phyloP scores from a whole-genome alignment of 2,797 vertebrate species.

The Gorsachius magnificus region DNA sequence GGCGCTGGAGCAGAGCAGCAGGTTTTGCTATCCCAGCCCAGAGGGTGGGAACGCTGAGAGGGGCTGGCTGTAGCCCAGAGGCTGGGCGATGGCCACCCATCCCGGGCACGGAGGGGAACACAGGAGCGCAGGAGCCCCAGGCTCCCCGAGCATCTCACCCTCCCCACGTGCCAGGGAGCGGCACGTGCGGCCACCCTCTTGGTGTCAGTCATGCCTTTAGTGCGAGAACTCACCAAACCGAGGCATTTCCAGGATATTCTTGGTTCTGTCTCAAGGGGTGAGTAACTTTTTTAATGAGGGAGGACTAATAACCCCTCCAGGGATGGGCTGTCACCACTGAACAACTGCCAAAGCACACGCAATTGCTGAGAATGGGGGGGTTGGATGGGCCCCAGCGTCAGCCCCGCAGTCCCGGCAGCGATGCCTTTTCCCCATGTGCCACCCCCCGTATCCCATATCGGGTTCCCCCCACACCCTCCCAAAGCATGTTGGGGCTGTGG shows the following conservation, averaged over 20 bases:
- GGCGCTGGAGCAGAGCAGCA: accelerated
- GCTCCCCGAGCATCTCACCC: not conserved
- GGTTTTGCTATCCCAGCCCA: not conserved
- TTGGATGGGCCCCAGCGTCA: accelerated
- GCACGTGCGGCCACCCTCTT: not conserved
- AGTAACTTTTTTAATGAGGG: constrained; percentile 45
- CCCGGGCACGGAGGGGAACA: accelerated
- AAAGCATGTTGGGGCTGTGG: accelerated
- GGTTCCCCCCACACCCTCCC: accelerated
- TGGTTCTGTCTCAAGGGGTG: constrained; percentile 11
- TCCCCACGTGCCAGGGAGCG: not conserved
- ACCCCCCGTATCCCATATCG: accelerated
- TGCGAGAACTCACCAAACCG: not conserved
- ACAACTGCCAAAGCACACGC: not conserved
- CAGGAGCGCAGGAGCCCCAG: not conserved
- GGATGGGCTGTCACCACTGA: constrained; percentile 29
- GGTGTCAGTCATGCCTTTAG: not conserved
- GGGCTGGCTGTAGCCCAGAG: not conserved
- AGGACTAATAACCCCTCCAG: not conserved
- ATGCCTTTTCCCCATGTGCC: accelerated
- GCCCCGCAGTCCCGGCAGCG: accelerated
- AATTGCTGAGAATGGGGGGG: not conserved
- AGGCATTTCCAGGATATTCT: constrained; percentile 68
- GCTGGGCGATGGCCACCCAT: not conserved
- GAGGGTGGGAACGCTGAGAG: not conserved